These are phyloP conservation scores for Metaphire vulgaris DNA, from an alignment of 1,140 invertebrate species.

Conservation along the genomic window DNA sequence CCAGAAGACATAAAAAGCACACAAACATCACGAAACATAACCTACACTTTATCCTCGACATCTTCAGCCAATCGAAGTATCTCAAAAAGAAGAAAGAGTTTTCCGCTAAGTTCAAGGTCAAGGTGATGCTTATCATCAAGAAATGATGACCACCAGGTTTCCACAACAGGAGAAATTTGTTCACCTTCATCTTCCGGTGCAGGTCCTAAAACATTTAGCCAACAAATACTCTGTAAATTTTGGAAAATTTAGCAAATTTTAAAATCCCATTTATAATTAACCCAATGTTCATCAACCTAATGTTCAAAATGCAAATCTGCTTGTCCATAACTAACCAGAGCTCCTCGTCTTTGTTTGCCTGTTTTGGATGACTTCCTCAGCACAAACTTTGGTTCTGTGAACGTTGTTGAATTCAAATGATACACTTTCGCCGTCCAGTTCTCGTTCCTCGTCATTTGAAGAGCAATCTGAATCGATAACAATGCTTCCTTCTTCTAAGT, in stretches of 20 bases:
- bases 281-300: too few relatives aligned
- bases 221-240: too few relatives aligned
- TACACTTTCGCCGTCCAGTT: too few relatives aligned
- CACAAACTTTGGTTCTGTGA: constrained; percentile 19
- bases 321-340: too few relatives aligned
- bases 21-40: constrained; percentile 32
- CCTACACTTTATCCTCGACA: constrained; percentile 86
- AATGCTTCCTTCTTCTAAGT: too few relatives aligned
- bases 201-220: too few relatives aligned
- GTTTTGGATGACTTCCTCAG: constrained; percentile 41
- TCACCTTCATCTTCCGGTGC: constrained; percentile 16
- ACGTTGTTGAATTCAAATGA: too few relatives aligned
- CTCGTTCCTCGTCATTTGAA: too few relatives aligned
- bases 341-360: constrained; percentile 47
- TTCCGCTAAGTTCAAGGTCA: constrained; percentile 65
- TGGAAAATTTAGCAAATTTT: too few relatives aligned
- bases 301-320: too few relatives aligned
- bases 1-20: background rate
- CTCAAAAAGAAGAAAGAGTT: constrained; percentile 73
- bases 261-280: too few relatives aligned
- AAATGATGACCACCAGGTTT: constrained; percentile 5
- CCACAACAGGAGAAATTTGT: constrained; percentile 3
- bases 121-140: constrained; percentile 44
- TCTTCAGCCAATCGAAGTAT: constrained; percentile 77
- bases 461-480: too few relatives aligned